phyloP scores from a whole-genome alignment of 2,113 vertebrate genomes.

The Malurus melanocephalus region DNA sequence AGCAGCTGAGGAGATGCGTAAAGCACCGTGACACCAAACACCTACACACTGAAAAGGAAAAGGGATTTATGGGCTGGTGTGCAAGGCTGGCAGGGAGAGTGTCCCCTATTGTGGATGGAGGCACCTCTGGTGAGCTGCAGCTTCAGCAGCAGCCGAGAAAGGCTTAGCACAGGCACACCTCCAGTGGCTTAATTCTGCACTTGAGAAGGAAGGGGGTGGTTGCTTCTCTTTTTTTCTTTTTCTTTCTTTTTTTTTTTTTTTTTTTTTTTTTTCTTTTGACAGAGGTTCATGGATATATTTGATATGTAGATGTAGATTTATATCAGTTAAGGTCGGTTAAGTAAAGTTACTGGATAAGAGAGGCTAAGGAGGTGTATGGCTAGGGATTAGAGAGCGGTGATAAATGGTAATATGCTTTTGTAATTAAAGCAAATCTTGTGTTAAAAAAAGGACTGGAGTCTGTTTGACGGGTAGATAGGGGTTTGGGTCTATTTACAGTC shows the following conservation, averaged over 20 bases:
- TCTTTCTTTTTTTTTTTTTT: neutral
- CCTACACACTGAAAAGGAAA: neutral
- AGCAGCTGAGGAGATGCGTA: slow-evolving; percentile 8
- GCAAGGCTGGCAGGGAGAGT: neutral
- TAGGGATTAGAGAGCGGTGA: slow-evolving; percentile 40
- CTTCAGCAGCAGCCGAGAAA: neutral
- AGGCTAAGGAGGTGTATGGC: slow-evolving; percentile 42
- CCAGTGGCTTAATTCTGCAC: neutral
- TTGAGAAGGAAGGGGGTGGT: neutral
- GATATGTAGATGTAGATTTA: slow-evolving; percentile 55
- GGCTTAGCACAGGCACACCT: neutral
- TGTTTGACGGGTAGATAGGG: slow-evolving; percentile 8
- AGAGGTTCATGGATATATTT: slow-evolving; percentile 38
- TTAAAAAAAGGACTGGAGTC: neutral
- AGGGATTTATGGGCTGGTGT: neutral
- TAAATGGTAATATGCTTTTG: slow-evolving; percentile 33
- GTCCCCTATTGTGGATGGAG: neutral
- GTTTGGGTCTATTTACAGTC: slow-evolving; percentile 32
- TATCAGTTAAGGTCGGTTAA: slow-evolving; percentile 32
- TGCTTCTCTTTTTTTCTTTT: neutral
- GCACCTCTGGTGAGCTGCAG: neutral
- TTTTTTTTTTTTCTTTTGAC: neutral
- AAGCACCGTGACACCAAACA: slow-evolving; percentile 34
- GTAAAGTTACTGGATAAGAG: slow-evolving; percentile 22
- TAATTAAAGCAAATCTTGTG: slow-evolving; percentile 38